Evolutionary conservation across 2,797 vertebrate species (phyloP), one percentile per base, ranked within the genome.

Genomic region (Bucorvus abyssinicus): DNA sequence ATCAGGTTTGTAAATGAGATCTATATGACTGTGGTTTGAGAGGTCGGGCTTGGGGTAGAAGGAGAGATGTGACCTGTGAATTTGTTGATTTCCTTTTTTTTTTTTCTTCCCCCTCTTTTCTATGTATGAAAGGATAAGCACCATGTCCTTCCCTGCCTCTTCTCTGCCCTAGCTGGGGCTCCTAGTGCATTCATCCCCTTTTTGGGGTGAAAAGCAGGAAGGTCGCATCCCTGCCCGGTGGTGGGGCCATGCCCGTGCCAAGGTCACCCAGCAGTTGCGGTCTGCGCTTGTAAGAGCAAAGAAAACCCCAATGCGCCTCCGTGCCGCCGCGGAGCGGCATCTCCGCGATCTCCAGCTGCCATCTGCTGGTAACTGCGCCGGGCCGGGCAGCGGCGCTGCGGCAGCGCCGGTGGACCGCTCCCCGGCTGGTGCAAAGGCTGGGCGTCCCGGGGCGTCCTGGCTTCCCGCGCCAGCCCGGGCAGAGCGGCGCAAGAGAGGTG

Each of bases 271-370:
- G 50, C 9, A 23, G 29, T 7, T 20, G 8, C 10, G 6, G 77
- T 38, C 38, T 47, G 86, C 0, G 2, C 42, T 81, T 2, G 3
- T 3, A 4, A 5, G 17, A 30, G 26, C 70, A 0, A 59, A 55
- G 49, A 18, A 14, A 2, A 0, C 49, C 78, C 60, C 9, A 0
- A 20, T 47, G 71, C 50, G 61, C 30, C 10, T 13, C 11, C 0
- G 12, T 5, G 32, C 8, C 1, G 18, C 50, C 10, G 16, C 4
- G 30, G 29, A 57, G 65, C 32, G 2, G 60, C 55, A 27, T 42
- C 93, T 94, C 60, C 2, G 91, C 21, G 94, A 96, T 96, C 93
- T 92, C 45, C 94, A 92, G 92, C 97, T 96, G 96, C 97, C 97
- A 97, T 87, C 97, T 97, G 93, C 96, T 95, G 97, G 96, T 76